Evolutionary conservation across 1,140 invertebrate genomes (phyloP), one percentile per base, ranked within the genome.

Genomic region (Ceratina calcarata): DNA sequence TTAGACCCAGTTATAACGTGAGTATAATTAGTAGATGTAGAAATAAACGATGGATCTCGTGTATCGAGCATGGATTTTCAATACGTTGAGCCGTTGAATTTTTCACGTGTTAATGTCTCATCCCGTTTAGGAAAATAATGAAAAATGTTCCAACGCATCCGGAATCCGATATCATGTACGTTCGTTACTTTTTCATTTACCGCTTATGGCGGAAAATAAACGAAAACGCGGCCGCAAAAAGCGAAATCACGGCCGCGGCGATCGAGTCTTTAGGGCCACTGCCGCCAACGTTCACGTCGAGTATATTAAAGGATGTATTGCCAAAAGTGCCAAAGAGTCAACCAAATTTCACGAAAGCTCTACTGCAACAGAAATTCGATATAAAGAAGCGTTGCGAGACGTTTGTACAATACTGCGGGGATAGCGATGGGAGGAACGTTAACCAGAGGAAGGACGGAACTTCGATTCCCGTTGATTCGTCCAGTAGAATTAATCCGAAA

Each of bases 131-230:
- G 72, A 93, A 92, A 89, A 82, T 91, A 82, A 86, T 91, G 22
- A 88, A 87, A 68, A 86, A 75, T 69, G 87, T 92, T 80, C 87
- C 87, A 18, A 45, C 74, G 15, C 84, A 89, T 82, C 91, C 91
- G 51, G 82, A 89, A 55, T 87, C 85, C 65, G 86, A 87, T 65
- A 75, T 84, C 16, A 91, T 92, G 89, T 93, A 91, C 74, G 85
- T 91, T 69, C 88, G 92, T 64, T 93, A 91, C 49, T 84, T 93
- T 80, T 86, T 93, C 7, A 86, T 90, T 74, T 92, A 90, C 83
- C 89, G 89, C 71, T 82, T 93, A 12, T 93, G 91, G 91, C 92
- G 89, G 78, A 91, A 89, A 78, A 84, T 93, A 53, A 91, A 90
- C 74, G 90, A 78, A 27, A 86, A 90, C 72, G 51, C 73, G 51